Conservation (phyloP, 2,888 invertebrate genomes). For the Ischnura elegans region DNA sequence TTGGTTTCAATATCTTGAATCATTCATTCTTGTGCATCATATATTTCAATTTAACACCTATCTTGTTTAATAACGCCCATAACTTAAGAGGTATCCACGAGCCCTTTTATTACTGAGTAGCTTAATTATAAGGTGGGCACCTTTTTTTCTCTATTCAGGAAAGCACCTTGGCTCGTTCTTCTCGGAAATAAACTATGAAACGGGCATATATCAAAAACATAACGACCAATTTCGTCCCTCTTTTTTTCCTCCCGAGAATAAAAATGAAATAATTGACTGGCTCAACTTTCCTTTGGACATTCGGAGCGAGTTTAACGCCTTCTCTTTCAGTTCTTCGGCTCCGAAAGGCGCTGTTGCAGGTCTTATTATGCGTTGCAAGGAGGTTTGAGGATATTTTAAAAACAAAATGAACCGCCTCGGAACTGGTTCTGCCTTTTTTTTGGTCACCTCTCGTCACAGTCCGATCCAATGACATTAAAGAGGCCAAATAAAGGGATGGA, state of each 20-base stretch:
- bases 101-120: conserved; percentile 10
- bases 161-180: conserved; percentile 49
- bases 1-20: conserved; percentile 34
- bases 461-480: conserved; percentile 46
- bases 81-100: conserved; percentile 11
- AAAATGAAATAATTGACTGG: conserved; percentile 38
- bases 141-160: conserved; percentile 15
- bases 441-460: conserved; percentile 1
- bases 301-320: conserved; percentile 29
- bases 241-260: conserved; percentile 23
- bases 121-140: conserved; percentile 51
- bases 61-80: conserved; percentile 31
- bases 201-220: conserved; percentile 49
- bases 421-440: conserved; percentile 50
- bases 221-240: conserved; percentile 46
- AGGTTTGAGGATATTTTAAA: background rate
- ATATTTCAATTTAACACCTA: conserved; percentile 39
- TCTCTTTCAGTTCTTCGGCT: conserved; percentile 14
- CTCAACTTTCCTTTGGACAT: conserved; percentile 4
- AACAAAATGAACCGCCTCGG: background rate
- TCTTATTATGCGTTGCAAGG: conserved; percentile 59
- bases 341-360: conserved; percentile 14
- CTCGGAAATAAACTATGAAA: conserved; percentile 44
- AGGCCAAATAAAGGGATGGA: conserved; percentile 45
- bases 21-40: background rate